Conservation (phyloP, 2,888 invertebrate species). For the Schizaphis graminum region DNA sequence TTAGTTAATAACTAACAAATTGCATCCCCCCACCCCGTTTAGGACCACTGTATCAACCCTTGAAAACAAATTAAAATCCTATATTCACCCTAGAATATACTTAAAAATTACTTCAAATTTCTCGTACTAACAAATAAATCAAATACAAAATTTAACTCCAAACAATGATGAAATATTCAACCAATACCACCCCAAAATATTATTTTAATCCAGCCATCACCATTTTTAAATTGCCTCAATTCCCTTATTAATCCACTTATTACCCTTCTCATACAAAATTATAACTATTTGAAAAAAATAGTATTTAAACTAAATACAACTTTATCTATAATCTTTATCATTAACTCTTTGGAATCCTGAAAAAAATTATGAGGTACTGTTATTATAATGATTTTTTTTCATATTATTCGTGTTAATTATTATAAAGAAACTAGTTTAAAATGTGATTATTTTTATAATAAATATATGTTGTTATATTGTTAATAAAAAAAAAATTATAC, state of each 20-base stretch:
- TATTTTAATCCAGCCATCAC: not conserved
- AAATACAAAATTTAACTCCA: not conserved
- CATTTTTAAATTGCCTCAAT: not conserved
- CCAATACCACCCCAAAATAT: not conserved
- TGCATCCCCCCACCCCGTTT: no score
- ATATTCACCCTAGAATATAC: not conserved
- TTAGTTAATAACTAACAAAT: no score
- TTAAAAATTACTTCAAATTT: not conserved
- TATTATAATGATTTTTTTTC: not conserved
- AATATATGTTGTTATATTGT: not conserved
- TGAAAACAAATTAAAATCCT: not conserved
- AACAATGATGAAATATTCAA: not conserved
- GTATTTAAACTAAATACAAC: not conserved
- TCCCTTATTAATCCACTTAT: not conserved
- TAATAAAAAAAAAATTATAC: not conserved
- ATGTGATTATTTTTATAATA: not conserved
- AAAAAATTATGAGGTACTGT: not conserved
- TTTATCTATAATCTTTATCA: not conserved
- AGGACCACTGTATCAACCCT: no score
- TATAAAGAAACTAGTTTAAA: not conserved
- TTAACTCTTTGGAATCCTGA: not conserved
- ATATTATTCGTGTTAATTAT: not conserved
- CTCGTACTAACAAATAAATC: not conserved
- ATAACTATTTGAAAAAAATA: not conserved
- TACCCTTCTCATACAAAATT: not conserved